Evolutionary conservation across 2,113 vertebrate genomes (phyloP), one percentile per base, ranked within the genome.

Genomic region (Rhinoptilus africanus): DNA sequence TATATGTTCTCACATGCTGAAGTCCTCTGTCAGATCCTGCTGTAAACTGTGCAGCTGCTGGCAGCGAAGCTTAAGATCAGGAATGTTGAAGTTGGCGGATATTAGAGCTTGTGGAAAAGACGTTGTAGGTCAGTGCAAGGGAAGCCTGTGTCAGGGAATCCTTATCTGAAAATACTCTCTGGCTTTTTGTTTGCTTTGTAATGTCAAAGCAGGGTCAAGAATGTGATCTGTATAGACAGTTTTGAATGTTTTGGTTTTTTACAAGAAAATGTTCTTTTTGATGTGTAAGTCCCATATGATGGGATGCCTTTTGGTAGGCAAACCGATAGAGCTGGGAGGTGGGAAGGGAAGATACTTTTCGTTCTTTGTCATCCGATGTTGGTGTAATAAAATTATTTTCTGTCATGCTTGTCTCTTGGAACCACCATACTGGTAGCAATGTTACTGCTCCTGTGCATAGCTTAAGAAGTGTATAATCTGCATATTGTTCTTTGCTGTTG

Each of bases 111-210:
- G 92, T 45, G 87, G 71, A 93, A 94, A 93, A 96, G 89, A 66
- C 66, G 64, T 45, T 86, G 77, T 88, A 96, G 92, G 96, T 96
- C 92, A 93, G 59, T 9, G 62, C 48, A 88, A 93, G 82, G 95
- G 90, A 96, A 96, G 74, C 76, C 26, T 51, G 10, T 96, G 95
- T 94, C 88, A 90, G 43, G 43, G 93, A 95, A 81, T 90, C 91
- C 88, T 96, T 94, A 97, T 96, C 96, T 96, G 82, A 97, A 94
- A 96, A 90, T n/a, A 47, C 78, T 86, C 71, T 92, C 93, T 90
- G 90, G 74, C 79, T 90, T 95, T 93, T 79, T 94, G 88, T 94
- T 96, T 97, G 88, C 90, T 96, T 96, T 97, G 85, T 84, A 88
- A 94, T 96, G 96, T 96, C 96, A 97, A 56, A 91, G 85, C 47